Percentiles rank a stretch among this genome's conserved stretches.
phyloP scores from a whole-genome alignment of 2,113 vertebrate genomes.

The Passer domesticus region DNA sequence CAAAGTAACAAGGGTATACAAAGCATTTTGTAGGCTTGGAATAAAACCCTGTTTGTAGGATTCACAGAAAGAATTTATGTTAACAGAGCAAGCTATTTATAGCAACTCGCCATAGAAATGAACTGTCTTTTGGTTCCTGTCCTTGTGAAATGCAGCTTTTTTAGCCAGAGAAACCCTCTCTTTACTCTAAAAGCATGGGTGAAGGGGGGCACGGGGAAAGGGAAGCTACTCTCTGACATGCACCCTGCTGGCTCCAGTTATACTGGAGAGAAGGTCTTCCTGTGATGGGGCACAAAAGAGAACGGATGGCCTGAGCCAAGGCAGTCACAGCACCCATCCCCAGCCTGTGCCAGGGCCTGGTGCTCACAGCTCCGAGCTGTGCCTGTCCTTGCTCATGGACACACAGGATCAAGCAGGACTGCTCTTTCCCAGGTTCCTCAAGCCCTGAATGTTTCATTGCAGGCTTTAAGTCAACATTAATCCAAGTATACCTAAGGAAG shows the following conservation, averaged over 20 bases:
- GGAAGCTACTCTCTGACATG: background rate
- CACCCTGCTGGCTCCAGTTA: background rate
- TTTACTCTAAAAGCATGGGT: background rate
- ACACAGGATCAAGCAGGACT: background rate
- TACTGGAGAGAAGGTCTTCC: background rate
- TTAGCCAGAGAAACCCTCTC: conserved; percentile 19
- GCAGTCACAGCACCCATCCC: background rate
- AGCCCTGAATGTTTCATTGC: background rate
- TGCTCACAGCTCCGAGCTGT: background rate
- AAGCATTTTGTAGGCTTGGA: conserved; percentile 25
- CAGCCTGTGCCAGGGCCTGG: background rate
- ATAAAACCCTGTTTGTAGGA: conserved; percentile 58
- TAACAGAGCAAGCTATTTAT: conserved; percentile 68
- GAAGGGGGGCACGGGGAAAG: background rate
- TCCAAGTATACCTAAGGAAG: background rate
- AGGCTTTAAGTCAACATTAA: background rate
- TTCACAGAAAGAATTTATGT: conserved; percentile 46
- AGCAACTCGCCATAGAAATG: conserved; percentile 30
- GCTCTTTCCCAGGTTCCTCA: background rate
- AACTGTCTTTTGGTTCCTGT: conserved; percentile 35
- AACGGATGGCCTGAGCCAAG: background rate
- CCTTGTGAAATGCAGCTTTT: conserved; percentile 15
- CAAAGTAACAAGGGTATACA: background rate
- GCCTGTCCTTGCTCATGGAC: fast-evolving
- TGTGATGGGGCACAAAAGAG: background rate